Evolutionary conservation across 2,113 vertebrate species (phyloP), one percentile per base, ranked within the genome.

Genomic region (Phocoena sinus): DNA sequence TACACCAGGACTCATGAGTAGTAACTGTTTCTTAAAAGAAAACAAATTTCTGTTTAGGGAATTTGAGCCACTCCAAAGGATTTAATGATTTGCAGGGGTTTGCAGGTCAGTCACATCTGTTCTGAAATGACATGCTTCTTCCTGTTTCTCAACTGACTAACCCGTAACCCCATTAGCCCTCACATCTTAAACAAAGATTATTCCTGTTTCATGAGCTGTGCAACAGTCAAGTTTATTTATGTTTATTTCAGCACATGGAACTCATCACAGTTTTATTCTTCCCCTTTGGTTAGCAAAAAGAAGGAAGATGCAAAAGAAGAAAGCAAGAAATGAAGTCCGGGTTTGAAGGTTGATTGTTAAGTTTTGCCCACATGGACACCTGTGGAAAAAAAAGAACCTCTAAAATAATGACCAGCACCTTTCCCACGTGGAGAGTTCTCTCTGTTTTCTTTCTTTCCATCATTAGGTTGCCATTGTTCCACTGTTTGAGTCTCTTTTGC

Each of bases 221-320:
- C 89, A 77, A 71, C 93, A 84, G 65, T 94, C 87, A 56, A 74
- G 87, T 95, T 79, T 88, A 21, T 98, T 98, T 70, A 0, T 93
- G 93, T 97, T 98, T 87, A 87, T 95, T 94, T 76, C 94, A 76
- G 95, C 68, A 97, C 97, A 97, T 98, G 98, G 97, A 98, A 98
- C 17, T 97, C 91, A 98, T 97, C 97, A 98, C 63, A 47, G 92
- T 41, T 97, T 85, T 67, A 82, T 96, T 84, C 65, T 96, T 97
- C 80, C 89, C 63, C 95, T 93, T 93, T 85, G 65, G 56, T 92
- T 95, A 97, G 91, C 93, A 87, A 44, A 76, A 88, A 83, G 50
- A 89, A 83, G 63, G 47, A 92, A 67, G 73, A 87, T 33, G 8
- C 10, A 33, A 77, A 93, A 67, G 65, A 84, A 92, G 62, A 88